Base-by-base conservation (phyloP, 2,888 invertebrate genomes). In the Hyppa rectilinea region DNA sequence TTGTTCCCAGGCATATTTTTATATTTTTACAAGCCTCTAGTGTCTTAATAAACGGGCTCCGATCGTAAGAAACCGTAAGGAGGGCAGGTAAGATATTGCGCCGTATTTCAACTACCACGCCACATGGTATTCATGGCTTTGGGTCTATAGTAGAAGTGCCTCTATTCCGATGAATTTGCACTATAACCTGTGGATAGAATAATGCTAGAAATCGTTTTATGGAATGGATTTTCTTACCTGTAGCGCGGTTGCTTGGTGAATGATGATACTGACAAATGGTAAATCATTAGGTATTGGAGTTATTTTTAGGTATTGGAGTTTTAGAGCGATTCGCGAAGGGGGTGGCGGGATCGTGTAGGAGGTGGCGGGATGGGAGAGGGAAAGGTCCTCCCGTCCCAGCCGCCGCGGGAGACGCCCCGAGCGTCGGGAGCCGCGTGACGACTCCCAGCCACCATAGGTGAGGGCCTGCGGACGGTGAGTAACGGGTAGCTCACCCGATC, bases 101-200 rank as follows among this genome's bases (percentile, higher is more conserved):
- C 80, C 84, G 88, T 91, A 90, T 87, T 88, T 90, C 87, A 89
- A 83, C 77, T 79, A 84, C 78, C 74, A 82, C 87, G 84, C 86
- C 91, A 87, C 86, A 82, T 90, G 89, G 78, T 86, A 81, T 87
- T 85, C 86, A 88, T 85, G 75, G 85, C 80, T 64, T 75, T 55
- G 78, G 82, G 83, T 85, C 82, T 81, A 84, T 80, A 83, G 71
- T 59, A 77, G 26, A 83, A 81, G 80, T 84, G 72, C 64, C 78
- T 78, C 71, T 75, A 78, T 84, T 85, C 56, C 67, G 71, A 71
- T 75, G 73, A 69, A 76, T 79, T 76, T 78, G 45, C 56, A 67
- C 45, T 62, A 58, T 50, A 63, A 52, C 47, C 23, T 12, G 45
- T 29, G 17, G 36, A 45, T 66, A 53, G 49, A 49, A 55, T 63